Evolutionary conservation across 2,797 vertebrate genomes (phyloP), one percentile per base, ranked within the genome.

Genomic region (Pangasius larnaudii): DNA sequence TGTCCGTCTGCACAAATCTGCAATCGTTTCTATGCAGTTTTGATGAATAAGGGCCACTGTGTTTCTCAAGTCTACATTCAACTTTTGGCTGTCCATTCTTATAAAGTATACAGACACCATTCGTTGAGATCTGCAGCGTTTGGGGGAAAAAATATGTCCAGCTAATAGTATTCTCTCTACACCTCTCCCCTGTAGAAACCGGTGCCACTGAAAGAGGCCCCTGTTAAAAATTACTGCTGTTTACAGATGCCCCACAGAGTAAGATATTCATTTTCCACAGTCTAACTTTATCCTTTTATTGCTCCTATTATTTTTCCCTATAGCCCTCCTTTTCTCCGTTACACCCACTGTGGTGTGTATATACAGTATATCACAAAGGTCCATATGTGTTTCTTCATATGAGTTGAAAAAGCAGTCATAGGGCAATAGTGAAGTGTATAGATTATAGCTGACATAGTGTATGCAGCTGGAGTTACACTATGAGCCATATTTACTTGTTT

Each of bases 151-250:
- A 46, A 87, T 67, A 65, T 85, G 84, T 87, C 80, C 69, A 93
- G 92, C 95, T 96, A 96, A 96, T 93, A 95, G 94, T 90, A 91
- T 95, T 95, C 92, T 96, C 92, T 96, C 94, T 95, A 91, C 94
- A 94, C 94, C 94, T 96, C 93, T 96, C 95, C 92, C 91, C 95
- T 92, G 92, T 96, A 96, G 95, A 96, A 94, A 95, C 93, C 93
- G 92, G 93, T 91, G 95, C 94, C 94, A 93, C 95, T 95, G 95
- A 96, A 95, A 96, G 95, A 95, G 93, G 93, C 92, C 92, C 94
- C 95, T 93, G 93, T 96, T 95, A 96, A 95, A 94, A 95, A 95
- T 95, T 95, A 92, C 96, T 95, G 95, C 95, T 96, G 95, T 96
- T 95, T 96, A 93, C 95, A 95, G 95, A 95, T 93, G 93, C 94